These are phyloP conservation scores for Leptodactylus fallax DNA, from an alignment of 2,797 vertebrate genomes.

Conservation along the genomic window DNA sequence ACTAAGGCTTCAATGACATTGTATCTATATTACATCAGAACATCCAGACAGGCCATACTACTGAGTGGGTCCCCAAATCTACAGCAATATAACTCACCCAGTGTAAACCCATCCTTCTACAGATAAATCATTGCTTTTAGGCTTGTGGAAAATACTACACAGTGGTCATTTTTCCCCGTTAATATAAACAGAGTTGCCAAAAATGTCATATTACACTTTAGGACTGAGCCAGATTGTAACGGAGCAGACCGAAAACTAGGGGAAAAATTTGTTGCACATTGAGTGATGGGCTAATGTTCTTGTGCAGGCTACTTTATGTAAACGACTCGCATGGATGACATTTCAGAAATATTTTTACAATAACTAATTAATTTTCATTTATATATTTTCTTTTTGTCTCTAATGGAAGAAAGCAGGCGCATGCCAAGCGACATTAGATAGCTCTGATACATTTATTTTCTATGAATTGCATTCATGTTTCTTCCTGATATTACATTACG, in stretches of 20 bases:
- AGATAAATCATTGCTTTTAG: constrained; percentile 25
- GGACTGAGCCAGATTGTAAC: constrained; percentile 26
- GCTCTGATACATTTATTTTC: constrained; percentile 30
- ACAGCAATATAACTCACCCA: too few species aligned
- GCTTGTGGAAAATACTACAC: constrained; percentile 19
- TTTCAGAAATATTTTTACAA: constrained; percentile 46
- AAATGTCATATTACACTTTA: constrained; percentile 48
- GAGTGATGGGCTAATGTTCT: constrained; percentile 20
- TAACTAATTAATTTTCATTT: constrained; percentile 56
- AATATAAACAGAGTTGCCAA: constrained; percentile 34
- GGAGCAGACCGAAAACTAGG: constrained; percentile 6
- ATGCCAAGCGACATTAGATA: constrained; percentile 51
- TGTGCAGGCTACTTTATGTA: constrained; percentile 31
- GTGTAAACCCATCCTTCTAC: not conserved
- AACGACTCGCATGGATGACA: constrained; percentile 8
- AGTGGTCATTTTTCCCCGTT: not conserved
- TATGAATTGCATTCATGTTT: constrained; percentile 13
- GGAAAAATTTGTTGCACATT: not conserved
- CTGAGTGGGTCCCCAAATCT: not conserved
- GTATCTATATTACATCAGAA: not conserved
- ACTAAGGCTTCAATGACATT: not conserved
- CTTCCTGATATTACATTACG: constrained; percentile 6
- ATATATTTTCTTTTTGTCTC: constrained; percentile 58
- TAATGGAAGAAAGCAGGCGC: constrained; percentile 40
- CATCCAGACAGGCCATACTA: not conserved